Percentiles rank a stretch among this genome's conserved stretches.
phyloP scores from a whole-genome alignment of 2,113 vertebrate genomes.

The Grammomys surdaster region DNA sequence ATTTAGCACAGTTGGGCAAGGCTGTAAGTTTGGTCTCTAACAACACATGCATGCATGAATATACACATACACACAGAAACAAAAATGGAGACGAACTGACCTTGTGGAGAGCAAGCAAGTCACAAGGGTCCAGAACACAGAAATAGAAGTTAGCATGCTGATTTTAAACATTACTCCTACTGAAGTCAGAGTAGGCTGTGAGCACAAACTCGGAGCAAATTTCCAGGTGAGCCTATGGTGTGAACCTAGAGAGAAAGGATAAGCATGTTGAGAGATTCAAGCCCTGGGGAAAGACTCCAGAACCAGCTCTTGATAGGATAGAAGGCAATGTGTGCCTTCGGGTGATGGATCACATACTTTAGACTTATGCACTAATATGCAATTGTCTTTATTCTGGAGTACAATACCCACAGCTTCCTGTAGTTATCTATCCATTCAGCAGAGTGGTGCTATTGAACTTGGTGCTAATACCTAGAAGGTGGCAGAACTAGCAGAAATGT shows the following conservation, averaged over 20 bases:
- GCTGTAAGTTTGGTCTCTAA: not conserved
- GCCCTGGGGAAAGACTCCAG: not conserved
- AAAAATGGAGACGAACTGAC: not conserved
- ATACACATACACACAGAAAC: not conserved
- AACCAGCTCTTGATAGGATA: not conserved
- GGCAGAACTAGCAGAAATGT: slow-evolving; percentile 54
- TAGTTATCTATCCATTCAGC: slow-evolving; percentile 72
- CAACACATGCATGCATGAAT: not conserved
- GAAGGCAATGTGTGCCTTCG: not conserved
- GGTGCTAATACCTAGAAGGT: slow-evolving; percentile 74
- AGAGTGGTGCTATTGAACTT: slow-evolving; percentile 85
- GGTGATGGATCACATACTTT: not conserved
- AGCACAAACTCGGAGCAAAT: not conserved
- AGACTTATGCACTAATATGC: not conserved
- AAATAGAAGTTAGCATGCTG: not conserved
- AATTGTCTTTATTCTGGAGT: not conserved
- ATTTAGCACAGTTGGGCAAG: not conserved
- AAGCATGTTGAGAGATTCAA: too few species aligned
- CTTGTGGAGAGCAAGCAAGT: not conserved
- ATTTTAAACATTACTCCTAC: not conserved
- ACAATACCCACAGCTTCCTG: slow-evolving; percentile 54
- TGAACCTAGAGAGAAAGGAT: not conserved
- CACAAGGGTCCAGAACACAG: not conserved
- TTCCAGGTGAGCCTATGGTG: not conserved
- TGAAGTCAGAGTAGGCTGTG: not conserved